Evolutionary conservation across 2,888 invertebrate genomes (phyloP).

Genomic region (Drosophila anceps): DNA sequence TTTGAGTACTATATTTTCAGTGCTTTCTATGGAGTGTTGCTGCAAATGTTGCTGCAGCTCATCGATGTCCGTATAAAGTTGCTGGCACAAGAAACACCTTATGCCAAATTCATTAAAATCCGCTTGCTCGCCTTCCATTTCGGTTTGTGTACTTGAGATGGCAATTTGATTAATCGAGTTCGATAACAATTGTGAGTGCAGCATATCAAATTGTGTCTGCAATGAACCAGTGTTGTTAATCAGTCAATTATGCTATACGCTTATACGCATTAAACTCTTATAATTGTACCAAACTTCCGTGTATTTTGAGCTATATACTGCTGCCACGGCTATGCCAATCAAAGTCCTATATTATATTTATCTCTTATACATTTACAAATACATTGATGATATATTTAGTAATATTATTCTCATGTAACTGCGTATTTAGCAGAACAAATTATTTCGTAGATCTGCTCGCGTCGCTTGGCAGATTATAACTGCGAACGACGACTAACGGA

Average conservation of each 20-base stretch:
- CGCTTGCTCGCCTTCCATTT: background rate
- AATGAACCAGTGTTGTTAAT: slow-evolving; percentile 7
- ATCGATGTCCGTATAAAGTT: slow-evolving; percentile 34
- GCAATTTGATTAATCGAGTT: background rate
- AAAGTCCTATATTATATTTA: background rate
- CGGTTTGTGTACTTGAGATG: background rate
- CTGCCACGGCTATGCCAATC: background rate
- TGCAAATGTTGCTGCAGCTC: slow-evolving; percentile 31
- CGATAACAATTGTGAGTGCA: background rate
- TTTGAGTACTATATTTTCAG: background rate
- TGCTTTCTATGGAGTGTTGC: background rate
- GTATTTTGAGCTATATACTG: background rate
- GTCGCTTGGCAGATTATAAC: slow-evolving; percentile 6
- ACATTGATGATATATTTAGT: background rate
- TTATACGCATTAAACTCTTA: background rate
- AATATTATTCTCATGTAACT: background rate
- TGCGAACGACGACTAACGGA: background rate
- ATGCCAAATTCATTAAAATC: slow-evolving; percentile 4
- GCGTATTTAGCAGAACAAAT: too few relatives aligned
- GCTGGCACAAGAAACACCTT: slow-evolving; percentile 34
- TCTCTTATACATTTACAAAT: background rate
- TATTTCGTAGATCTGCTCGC: background rate
- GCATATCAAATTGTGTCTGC: background rate
- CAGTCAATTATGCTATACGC: background rate
- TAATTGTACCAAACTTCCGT: background rate